Evolutionary conservation across 2,888 invertebrate genomes (phyloP).

Genomic region (Drepanosiphum platanoidis): DNA sequence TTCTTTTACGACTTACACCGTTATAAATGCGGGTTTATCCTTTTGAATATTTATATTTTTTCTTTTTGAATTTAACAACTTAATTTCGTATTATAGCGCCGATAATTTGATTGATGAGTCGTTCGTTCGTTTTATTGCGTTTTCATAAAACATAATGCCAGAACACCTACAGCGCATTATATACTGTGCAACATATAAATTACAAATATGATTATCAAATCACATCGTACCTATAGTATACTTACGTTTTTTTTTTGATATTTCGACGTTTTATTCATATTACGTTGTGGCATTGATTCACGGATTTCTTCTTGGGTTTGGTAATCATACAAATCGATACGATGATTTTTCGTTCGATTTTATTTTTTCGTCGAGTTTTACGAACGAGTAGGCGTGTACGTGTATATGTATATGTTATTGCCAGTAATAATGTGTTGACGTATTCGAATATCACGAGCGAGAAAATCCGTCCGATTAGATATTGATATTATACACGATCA

Average conservation of each 20-base stretch:
- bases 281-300: background rate
- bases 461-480: too few relatives aligned
- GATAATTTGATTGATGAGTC: constrained; percentile 24
- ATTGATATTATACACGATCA: too few relatives aligned
- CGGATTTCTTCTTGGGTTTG: too few relatives aligned
- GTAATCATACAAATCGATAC: too few relatives aligned
- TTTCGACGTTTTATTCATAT: background rate
- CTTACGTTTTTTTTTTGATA: background rate
- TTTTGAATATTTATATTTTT: constrained; percentile 34
- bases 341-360: background rate
- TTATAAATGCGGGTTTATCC: constrained; percentile 7
- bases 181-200: too few relatives aligned
- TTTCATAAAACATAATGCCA: background rate
- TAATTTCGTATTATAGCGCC: constrained; percentile 7
- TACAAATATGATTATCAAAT: too few relatives aligned
- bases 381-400: too few relatives aligned
- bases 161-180: background rate
- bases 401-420: too few relatives aligned
- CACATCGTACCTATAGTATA: too few relatives aligned
- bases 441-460: too few relatives aligned
- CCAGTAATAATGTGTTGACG: too few relatives aligned
- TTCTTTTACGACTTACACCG: constrained; percentile 22
- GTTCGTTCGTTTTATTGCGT: constrained; percentile 6
- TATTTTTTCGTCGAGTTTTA: too few relatives aligned
- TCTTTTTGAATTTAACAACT: background rate